Conservation (phyloP, 2,797 vertebrate species). For the Borostomias antarcticus region DNA sequence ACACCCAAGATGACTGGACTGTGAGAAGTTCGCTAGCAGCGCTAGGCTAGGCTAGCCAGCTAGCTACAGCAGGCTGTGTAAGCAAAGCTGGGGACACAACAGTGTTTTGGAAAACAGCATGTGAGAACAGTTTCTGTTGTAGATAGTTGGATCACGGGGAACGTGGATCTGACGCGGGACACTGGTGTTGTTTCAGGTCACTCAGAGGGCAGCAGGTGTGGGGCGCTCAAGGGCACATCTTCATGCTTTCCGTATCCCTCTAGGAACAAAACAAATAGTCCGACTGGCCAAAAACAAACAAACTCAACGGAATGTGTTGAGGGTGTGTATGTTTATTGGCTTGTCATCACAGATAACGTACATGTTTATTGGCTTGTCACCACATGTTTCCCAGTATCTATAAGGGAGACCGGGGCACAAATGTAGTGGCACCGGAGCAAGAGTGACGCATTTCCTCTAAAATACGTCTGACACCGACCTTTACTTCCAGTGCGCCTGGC, state of each 20-base stretch:
- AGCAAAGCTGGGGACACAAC: constrained; percentile 64
- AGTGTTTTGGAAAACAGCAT: constrained; percentile 60
- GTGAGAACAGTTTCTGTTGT: constrained; percentile 62
- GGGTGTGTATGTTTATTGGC: neutral
- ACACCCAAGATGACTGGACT: constrained; percentile 26
- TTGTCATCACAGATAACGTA: neutral
- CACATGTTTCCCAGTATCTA: too few species aligned
- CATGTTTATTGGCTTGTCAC: neutral
- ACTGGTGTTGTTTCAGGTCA: constrained; percentile 67
- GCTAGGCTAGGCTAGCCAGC: constrained; percentile 21
- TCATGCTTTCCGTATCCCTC: neutral
- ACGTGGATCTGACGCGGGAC: constrained; percentile 45
- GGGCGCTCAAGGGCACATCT: constrained; percentile 6
- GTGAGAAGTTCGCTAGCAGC: constrained; percentile 37
- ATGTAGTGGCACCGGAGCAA: neutral
- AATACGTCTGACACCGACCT: neutral
- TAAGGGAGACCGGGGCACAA: too few species aligned
- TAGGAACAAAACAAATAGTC: neutral
- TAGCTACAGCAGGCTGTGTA: constrained; percentile 41
- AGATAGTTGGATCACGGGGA: constrained; percentile 64
- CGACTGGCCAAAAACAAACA: neutral
- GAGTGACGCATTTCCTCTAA: neutral
- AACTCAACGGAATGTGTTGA: neutral
- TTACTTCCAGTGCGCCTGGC: too few species aligned
- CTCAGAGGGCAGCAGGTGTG: constrained; percentile 65